A percentile compares a stretch with the other conserved stretches of the same genome.
Evolutionary conservation across 2,113 vertebrate species (phyloP).

Genomic region (Gopherus flavomarginatus): DNA sequence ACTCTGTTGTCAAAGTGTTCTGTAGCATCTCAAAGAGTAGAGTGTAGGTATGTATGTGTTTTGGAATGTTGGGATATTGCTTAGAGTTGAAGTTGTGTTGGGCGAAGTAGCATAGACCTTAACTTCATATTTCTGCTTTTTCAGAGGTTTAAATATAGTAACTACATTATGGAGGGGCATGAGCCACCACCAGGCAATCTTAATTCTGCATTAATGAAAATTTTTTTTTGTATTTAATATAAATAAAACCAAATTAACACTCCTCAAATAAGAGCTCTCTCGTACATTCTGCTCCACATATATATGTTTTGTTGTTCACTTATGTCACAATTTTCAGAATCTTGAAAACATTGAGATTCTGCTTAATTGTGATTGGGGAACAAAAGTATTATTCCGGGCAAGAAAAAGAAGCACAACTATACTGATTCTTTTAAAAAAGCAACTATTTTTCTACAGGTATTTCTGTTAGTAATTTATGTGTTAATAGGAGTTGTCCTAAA

Average conservation of each 20-base stretch:
- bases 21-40: neutral
- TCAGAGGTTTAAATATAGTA: neutral
- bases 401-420: neutral
- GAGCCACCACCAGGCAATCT: neutral
- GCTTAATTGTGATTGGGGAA: neutral
- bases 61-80: neutral
- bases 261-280: neutral
- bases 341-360: neutral
- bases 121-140: neutral
- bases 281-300: neutral
- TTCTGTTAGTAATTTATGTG: neutral
- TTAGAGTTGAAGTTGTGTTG: neutral
- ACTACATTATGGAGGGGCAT: neutral
- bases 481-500: neutral
- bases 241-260: neutral
- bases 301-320: neutral
- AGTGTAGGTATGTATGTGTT: neutral
- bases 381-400: neutral
- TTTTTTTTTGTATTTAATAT: neutral
- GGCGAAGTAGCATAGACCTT: neutral
- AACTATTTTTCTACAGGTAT: neutral
- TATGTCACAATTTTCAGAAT: neutral
- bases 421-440: neutral
- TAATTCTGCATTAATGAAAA: neutral
- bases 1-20: neutral